Evolutionary conservation across 2,888 invertebrate genomes (phyloP).

Genomic region (Tinea semifulvella): DNA sequence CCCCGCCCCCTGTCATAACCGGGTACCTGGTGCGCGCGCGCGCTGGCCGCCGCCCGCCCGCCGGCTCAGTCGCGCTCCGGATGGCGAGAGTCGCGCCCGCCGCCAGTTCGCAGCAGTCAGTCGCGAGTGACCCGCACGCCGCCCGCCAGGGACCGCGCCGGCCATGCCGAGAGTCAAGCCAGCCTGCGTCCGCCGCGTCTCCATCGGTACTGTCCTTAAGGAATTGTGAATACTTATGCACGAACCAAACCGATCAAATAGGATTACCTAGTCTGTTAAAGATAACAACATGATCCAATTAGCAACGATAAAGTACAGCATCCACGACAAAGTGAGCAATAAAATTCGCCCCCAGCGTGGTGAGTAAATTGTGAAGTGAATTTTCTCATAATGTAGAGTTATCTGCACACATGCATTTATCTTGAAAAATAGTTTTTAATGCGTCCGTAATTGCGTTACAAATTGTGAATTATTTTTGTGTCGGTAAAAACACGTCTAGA

Average conservation of each 20-base stretch:
- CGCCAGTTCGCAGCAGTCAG: constrained; percentile 25
- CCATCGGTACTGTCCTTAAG: constrained; percentile 53
- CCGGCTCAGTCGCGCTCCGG: constrained; percentile 63
- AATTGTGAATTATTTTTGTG: neutral
- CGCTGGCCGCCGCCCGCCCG: constrained; percentile 41
- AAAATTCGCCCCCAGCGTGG: constrained; percentile 54
- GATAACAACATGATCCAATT: constrained; percentile 65
- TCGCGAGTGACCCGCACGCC: constrained; percentile 16
- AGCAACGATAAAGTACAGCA: constrained; percentile 72
- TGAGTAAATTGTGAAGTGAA: constrained; percentile 63
- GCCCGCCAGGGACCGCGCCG: constrained; percentile 25
- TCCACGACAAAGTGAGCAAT: constrained; percentile 65
- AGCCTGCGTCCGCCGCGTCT: constrained; percentile 64
- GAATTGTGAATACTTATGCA: constrained; percentile 11
- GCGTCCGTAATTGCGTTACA: neutral
- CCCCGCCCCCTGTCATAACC: constrained; percentile 77
- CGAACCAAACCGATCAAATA: constrained; percentile 28
- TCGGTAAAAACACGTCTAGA: neutral
- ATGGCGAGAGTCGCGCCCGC: constrained; percentile 61
- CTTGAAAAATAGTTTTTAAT: constrained; percentile 3
- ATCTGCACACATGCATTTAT: neutral
- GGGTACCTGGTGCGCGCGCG: constrained; percentile 71
- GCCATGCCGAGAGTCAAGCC: constrained; percentile 64
- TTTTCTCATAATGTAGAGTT: constrained; percentile 5
- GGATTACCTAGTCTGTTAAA: constrained; percentile 3